Percentiles rank a stretch among this genome's conserved stretches.
Evolutionary conservation across 2,797 vertebrate genomes (phyloP).

Genomic region (Picus viridis): DNA sequence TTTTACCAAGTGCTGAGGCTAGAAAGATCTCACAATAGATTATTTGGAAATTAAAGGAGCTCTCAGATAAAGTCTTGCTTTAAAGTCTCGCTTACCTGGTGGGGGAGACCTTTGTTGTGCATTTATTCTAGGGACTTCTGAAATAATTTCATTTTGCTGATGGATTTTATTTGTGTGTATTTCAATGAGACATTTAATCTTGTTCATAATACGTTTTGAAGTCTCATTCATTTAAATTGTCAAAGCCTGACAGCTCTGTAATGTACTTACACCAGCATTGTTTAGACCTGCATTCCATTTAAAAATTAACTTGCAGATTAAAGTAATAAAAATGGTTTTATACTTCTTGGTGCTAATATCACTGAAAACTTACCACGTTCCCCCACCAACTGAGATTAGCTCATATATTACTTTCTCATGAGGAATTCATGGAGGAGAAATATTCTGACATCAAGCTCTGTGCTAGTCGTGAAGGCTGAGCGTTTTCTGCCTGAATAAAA

Average conservation of each 20-base stretch:
- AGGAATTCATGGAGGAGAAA: not conserved
- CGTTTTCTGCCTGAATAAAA: not conserved
- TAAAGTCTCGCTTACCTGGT: not conserved
- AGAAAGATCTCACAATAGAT: not conserved
- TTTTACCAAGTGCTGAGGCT: not conserved
- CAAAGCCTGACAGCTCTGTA: not conserved
- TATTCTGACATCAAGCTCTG: not conserved
- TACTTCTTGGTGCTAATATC: not conserved
- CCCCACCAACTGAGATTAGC: not conserved
- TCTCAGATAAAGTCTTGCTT: not conserved
- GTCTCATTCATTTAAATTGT: conserved; percentile 11
- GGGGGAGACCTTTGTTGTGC: not conserved
- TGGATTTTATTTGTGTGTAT: not conserved
- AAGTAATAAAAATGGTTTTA: conserved; percentile 4
- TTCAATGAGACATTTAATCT: conserved; percentile 7
- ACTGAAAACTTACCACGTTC: not conserved
- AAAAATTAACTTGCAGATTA: conserved; percentile 11
- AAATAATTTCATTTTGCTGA: not conserved
- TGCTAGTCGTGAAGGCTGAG: not conserved
- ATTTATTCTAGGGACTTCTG: not conserved
- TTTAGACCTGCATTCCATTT: not conserved
- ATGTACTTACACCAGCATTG: not conserved
- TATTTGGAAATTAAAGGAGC: not conserved
- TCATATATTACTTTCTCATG: not conserved
- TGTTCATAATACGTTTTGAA: not conserved